phyloP scores from a whole-genome alignment of 2,888 invertebrate genomes.

The Leptogaster cylindrica region DNA sequence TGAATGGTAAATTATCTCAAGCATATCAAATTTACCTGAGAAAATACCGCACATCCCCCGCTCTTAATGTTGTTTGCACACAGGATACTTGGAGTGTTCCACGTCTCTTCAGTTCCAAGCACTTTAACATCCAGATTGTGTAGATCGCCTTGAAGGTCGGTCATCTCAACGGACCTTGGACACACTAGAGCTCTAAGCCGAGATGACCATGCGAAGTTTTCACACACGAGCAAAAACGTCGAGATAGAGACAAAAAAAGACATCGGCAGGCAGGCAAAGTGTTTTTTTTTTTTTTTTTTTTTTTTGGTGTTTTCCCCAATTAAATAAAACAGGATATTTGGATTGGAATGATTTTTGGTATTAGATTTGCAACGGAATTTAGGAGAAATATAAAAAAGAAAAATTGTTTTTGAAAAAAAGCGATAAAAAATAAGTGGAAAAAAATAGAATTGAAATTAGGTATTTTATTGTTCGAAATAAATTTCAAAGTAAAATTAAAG shows the following conservation, averaged over 20 bases:
- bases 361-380: too few relatives aligned
- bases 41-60: constrained; percentile 79
- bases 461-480: neutral
- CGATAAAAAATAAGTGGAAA: neutral
- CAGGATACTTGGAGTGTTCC: constrained; percentile 84
- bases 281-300: constrained; percentile 44
- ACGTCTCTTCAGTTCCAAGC: constrained; percentile 82
- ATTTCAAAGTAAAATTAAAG: too few relatives aligned
- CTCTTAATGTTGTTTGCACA: constrained; percentile 71
- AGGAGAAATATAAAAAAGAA: too few relatives aligned
- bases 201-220: constrained; percentile 50
- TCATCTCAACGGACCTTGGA: constrained; percentile 63
- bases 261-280: constrained; percentile 51
- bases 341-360: too few relatives aligned
- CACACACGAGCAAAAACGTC: constrained; percentile 51
- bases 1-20: neutral
- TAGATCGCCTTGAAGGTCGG: constrained; percentile 64
- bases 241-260: constrained; percentile 51
- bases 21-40: constrained; percentile 74
- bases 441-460: neutral
- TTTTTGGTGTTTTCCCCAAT: constrained; percentile 38
- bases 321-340: constrained; percentile 4
- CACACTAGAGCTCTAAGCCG: constrained; percentile 62
- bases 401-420: neutral
- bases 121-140: constrained; percentile 79